Base-by-base conservation (phyloP, 1,140 invertebrate genomes). In the Battus philenor region DNA sequence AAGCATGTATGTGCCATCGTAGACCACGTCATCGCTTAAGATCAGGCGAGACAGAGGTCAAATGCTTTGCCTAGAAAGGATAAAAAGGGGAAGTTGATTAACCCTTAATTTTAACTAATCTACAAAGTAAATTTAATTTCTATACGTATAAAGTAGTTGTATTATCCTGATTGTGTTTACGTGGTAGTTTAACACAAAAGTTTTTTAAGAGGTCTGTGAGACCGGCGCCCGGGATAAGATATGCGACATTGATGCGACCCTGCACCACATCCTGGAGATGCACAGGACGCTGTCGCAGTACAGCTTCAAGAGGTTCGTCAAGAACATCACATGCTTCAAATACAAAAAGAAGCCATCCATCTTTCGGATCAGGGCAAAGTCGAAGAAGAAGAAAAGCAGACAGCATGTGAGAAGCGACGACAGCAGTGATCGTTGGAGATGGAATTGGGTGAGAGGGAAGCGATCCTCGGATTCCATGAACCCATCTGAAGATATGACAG, bases 161-260 rank as follows among this genome's bases (percentile, higher is more conserved):
- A n/a, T n/a, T n/a, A n/a, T n/a, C n/a, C n/a, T n/a, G n/a, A n/a
- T n/a, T n/a, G n/a, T n/a, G n/a, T n/a, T n/a, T n/a, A n/a, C n/a
- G n/a, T n/a, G n/a, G n/a, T n/a, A n/a, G n/a, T n/a, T n/a, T n/a
- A n/a, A n/a, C n/a, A n/a, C n/a, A n/a, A n/a, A n/a, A n/a, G n/a
- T 69, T 52, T 65, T 70, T 76, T 69, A 76, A 76, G 72, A 76
- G 72, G 58, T 47, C 52, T 29, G 33, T 53, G 47, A 60, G 13
- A 4, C 46, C 4, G 20, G 32, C 22, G 44, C 30, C 45, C 44
- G 45, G 20, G 7, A 32, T 31, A 49, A 16, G 5, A 24, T 67
- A 3, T 76, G 72, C 38, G 64, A 76, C 34, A 49, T 73, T 4
- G 20, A 58, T 13, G 56, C 59, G 4, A 76, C 67, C 2, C 22